Evolutionary conservation across 1,140 invertebrate species (phyloP), one percentile per base, ranked within the genome.

Genomic region (Hyphantria cunea): DNA sequence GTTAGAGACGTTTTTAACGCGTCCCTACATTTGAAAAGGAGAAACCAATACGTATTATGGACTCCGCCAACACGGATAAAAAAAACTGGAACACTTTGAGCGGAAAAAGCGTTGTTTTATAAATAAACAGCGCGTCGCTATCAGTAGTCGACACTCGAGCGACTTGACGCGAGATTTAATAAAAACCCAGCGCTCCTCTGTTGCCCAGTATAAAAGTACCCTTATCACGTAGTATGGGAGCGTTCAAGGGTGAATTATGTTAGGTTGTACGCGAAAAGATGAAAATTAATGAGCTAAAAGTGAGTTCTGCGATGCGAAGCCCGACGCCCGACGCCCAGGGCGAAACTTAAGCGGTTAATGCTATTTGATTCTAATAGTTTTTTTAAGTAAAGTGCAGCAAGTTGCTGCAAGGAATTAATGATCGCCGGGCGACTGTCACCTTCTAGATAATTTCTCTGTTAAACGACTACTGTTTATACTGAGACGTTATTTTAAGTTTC

Each of bases 231-330:
- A 73, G 80, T 86, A 84, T 86, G 81, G 78, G 76, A 78, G 82
- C 86, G 74, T 69, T 90, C 82, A 76, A 89, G 80, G 78, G 82
- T 78, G 82, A 90, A 87, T 90, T 90, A 90, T 90, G 84, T 85
- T 80, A 76, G 76, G 76, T 82, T 74, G 73, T 73, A 70, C 74
- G 74, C 59, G 74, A 64, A 74, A 84, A 89, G 86, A 89, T 89
- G 86, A 86, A 88, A 90, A 88, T 88, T 90, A 90, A 90, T 87
- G 85, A 90, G 82, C 69, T 81, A 88, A 84, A 82, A 86, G 70
- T 76, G 82, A 82, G 70, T 78, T 71, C 66, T 59, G 73, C 74
- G 76, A 73, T 68, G 72, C 58, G 68, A 54, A 52, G n/a, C n/a
- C n/a, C n/a, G n/a, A n/a, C n/a, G n/a, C n/a, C n/a, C n/a, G n/a